Percentiles rank a stretch among this genome's conserved stretches.
phyloP scores from a whole-genome alignment of 1,140 invertebrate genomes.

The Nylanderia fulva region DNA sequence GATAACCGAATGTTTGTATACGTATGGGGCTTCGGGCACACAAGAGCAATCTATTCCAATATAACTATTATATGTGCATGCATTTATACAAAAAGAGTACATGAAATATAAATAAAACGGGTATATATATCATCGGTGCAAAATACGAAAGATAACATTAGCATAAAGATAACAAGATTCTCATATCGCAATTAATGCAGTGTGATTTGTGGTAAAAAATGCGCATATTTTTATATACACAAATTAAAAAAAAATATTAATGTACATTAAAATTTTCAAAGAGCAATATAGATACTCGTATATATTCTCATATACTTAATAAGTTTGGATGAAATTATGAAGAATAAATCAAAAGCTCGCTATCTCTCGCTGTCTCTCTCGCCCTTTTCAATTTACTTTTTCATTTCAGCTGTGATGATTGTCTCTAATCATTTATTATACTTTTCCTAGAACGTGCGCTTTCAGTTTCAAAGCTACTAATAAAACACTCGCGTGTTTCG shows the following conservation, averaged over 20 bases:
- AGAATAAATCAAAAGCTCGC: slow-evolving; percentile 35
- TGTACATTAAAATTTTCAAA: neutral
- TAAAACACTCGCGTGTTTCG: neutral
- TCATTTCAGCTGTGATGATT: neutral
- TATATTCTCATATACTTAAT: neutral
- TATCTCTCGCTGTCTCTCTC: slow-evolving; percentile 19
- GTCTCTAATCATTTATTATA: slow-evolving; percentile 7
- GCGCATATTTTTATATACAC: neutral
- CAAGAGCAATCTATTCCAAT: neutral
- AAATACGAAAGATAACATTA: neutral
- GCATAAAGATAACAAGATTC: neutral
- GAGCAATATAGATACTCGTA: neutral
- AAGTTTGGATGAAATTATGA: neutral
- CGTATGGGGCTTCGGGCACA: neutral
- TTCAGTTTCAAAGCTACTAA: neutral
- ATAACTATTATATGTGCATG: neutral
- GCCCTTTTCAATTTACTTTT: slow-evolving; percentile 30
- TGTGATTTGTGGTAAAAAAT: neutral
- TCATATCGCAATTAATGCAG: neutral
- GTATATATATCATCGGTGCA: neutral
- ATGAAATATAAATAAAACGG: slow-evolving; percentile 22
- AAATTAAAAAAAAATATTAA: slow-evolving; percentile 4
- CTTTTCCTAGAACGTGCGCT: neutral
- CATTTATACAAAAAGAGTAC: slow-evolving; percentile 34
- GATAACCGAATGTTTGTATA: neutral